These are phyloP conservation scores for Clinocottus analis DNA, from an alignment of 2,113 vertebrate genomes.

Conservation along the genomic window DNA sequence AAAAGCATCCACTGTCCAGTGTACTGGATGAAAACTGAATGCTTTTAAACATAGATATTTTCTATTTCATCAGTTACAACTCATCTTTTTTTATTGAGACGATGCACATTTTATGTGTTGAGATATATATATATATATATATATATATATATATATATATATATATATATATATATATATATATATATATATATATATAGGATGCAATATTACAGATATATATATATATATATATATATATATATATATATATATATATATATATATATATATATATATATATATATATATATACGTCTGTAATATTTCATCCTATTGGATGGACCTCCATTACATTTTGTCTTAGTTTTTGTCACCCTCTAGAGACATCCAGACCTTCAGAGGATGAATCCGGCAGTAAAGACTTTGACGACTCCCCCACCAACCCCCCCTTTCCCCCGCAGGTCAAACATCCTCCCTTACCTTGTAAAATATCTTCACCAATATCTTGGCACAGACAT, in stretches of 20 bases:
- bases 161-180: no score
- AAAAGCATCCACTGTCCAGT: constrained; percentile 53
- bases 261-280: no score
- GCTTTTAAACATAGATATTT: constrained; percentile 30
- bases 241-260: no score
- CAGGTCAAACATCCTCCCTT: not conserved
- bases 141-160: no score
- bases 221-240: no score
- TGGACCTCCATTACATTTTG: not conserved
- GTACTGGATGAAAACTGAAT: constrained; percentile 24
- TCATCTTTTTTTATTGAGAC: constrained; percentile 9
- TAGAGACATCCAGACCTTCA: not conserved
- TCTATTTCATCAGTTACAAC: not conserved
- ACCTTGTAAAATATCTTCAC: not conserved
- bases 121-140: not conserved
- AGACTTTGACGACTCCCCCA: constrained; percentile 5
- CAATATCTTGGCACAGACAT: not conserved
- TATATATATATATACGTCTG: not conserved
- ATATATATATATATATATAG: not conserved
- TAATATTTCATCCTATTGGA: not conserved
- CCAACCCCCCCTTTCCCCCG: no score
- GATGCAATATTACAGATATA: no score
- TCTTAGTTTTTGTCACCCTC: not conserved
- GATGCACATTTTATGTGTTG: not conserved
- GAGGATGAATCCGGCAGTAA: not conserved